Conservation (phyloP, 2,113 vertebrate species). For the Crotalus viridis region DNA sequence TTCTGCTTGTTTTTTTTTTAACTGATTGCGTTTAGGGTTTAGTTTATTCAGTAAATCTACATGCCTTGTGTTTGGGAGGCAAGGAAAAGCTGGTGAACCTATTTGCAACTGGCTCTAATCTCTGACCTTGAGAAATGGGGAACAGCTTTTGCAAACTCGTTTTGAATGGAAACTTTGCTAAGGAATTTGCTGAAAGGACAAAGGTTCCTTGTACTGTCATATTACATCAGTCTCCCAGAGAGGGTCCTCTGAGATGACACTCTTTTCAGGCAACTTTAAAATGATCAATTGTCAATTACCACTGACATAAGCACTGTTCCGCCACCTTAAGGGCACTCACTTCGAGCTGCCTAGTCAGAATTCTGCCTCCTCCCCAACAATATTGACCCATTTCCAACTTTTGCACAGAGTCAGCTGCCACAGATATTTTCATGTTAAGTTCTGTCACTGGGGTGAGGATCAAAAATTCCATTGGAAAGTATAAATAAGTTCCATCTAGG, state of each 20-base stretch:
- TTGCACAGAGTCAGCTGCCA: conserved; percentile 52
- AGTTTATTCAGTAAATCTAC: background rate
- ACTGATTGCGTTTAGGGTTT: background rate
- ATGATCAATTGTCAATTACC: background rate
- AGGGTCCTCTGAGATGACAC: background rate
- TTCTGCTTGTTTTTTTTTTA: background rate
- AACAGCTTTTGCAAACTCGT: background rate
- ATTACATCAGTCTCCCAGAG: background rate
- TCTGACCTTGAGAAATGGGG: background rate
- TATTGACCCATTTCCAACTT: conserved; percentile 57
- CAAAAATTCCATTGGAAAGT: conserved; percentile 39
- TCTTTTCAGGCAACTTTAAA: conserved; percentile 3
- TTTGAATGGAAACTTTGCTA: background rate
- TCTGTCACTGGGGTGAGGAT: conserved; percentile 50
- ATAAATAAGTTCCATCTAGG: conserved; percentile 23
- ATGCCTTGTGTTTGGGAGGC: background rate
- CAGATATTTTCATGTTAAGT: conserved; percentile 47
- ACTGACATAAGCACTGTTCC: conserved; percentile 5
- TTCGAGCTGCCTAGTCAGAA: conserved; percentile 43
- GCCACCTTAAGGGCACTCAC: conserved; percentile 9
- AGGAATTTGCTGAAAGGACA: background rate
- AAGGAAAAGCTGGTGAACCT: background rate
- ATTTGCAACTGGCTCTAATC: background rate
- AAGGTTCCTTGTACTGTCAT: background rate
- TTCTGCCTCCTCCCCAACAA: conserved; percentile 48